Percentiles rank a stretch among this genome's conserved stretches.
Evolutionary conservation across 2,888 invertebrate species (phyloP).

Genomic region (Eupelmus urozonus): DNA sequence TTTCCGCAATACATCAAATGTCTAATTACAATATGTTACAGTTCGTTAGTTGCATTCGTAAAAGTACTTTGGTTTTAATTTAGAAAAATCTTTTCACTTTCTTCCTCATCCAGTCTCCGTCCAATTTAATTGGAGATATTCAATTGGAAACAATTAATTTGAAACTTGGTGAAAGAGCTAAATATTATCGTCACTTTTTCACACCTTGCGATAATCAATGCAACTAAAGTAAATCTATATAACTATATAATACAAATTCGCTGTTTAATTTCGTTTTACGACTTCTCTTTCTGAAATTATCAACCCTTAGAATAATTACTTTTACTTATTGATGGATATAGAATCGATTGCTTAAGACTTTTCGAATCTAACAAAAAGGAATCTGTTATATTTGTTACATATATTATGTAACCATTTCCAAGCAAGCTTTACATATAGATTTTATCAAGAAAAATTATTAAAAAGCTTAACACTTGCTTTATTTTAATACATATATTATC

Average conservation of each 20-base stretch:
- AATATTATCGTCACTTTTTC: background rate
- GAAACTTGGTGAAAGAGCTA: slow-evolving; percentile 13
- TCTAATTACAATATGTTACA: slow-evolving; percentile 77
- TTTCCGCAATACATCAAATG: slow-evolving; percentile 69
- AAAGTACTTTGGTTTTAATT: slow-evolving; percentile 55
- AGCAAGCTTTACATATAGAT: background rate
- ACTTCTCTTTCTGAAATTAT: background rate
- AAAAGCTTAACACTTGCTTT: slow-evolving; percentile 20
- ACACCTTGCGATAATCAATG: background rate
- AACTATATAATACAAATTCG: slow-evolving; percentile 46
- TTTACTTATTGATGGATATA: slow-evolving; percentile 16
- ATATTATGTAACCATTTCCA: slow-evolving; percentile 2
- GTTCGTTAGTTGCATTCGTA: slow-evolving; percentile 52
- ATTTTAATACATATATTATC: slow-evolving; percentile 46
- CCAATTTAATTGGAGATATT: slow-evolving; percentile 26
- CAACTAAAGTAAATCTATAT: slow-evolving; percentile 23
- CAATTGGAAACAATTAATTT: background rate
- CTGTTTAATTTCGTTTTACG: slow-evolving; percentile 24
- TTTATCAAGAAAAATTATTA: slow-evolving; percentile 27
- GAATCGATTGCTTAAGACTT: slow-evolving; percentile 37
- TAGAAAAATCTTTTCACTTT: slow-evolving; percentile 43
- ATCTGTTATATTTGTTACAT: slow-evolving; percentile 9
- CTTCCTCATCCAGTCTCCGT: slow-evolving; percentile 5
- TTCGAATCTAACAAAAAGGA: slow-evolving; percentile 12
- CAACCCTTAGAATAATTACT: background rate